These are phyloP conservation scores for Apis dorsata DNA, from an alignment of 1,140 invertebrate genomes.

Conservation along the genomic window DNA sequence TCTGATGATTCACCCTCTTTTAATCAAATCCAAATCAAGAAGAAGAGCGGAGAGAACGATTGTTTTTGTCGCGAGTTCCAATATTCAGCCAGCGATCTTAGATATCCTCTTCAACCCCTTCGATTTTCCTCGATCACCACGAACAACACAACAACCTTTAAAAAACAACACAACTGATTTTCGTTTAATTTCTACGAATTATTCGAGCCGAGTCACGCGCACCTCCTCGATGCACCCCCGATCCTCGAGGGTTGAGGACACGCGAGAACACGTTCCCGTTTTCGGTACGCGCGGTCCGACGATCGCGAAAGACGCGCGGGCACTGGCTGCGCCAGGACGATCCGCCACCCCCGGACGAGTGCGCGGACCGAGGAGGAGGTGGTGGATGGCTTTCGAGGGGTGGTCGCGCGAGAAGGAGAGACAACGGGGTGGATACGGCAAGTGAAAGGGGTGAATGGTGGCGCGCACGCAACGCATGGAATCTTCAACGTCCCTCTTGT, in stretches of 20 bases:
- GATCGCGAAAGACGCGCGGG: conserved; percentile 79
- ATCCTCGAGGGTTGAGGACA: conserved; percentile 33
- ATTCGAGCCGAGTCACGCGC: too few species aligned
- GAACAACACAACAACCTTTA: too few species aligned
- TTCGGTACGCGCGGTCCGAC: conserved; percentile 75
- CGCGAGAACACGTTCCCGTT: conserved; percentile 64
- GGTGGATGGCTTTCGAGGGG: conserved; percentile 59
- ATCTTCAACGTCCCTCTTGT: conserved; percentile 15
- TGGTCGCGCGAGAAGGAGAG: conserved; percentile 52
- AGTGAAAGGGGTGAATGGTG: background rate
- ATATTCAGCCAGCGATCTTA: too few species aligned
- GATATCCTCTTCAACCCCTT: too few species aligned
- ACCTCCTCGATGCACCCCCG: background rate
- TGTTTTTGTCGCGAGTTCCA: too few species aligned
- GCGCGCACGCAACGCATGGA: conserved; percentile 42
- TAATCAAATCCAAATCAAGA: too few species aligned
- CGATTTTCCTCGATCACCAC: too few species aligned
- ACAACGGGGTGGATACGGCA: conserved; percentile 4
- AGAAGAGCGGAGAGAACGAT: background rate
- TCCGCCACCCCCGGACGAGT: conserved; percentile 69
- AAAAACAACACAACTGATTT: too few species aligned
- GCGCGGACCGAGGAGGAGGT: conserved; percentile 67
- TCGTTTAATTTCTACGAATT: too few species aligned
- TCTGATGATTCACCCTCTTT: too few species aligned
- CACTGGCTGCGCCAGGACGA: conserved; percentile 75